These are phyloP conservation scores for Drusus annulatus DNA, from an alignment of 1,140 invertebrate genomes.

Conservation along the genomic window DNA sequence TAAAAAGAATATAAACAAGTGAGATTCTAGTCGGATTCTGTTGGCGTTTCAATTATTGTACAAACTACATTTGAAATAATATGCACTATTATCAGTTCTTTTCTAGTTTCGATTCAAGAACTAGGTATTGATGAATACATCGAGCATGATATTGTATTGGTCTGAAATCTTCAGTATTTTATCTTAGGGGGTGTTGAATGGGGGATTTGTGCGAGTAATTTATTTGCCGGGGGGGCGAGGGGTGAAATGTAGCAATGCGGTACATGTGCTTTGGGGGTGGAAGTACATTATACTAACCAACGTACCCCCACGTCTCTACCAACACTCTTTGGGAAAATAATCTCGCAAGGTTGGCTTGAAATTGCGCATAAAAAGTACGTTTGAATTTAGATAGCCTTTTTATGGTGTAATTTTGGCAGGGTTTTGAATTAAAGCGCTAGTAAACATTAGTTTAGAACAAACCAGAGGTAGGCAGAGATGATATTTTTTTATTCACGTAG, in stretches of 20 bases:
- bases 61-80: not conserved
- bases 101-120: not conserved
- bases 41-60: not conserved
- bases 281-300: too few species aligned
- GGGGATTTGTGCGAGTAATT: not conserved
- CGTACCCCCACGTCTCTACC: too few species aligned
- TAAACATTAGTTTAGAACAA: too few species aligned
- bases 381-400: too few species aligned
- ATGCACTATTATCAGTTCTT: not conserved
- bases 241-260: conserved; percentile 39
- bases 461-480: too few species aligned
- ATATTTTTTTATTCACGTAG: too few species aligned
- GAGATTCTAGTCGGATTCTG: not conserved
- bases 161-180: not conserved
- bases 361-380: too few species aligned
- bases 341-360: too few species aligned
- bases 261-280: conserved; percentile 8
- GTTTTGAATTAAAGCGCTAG: too few species aligned
- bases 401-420: too few species aligned
- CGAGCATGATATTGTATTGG: not conserved
- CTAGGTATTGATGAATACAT: not conserved
- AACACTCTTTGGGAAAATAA: too few species aligned
- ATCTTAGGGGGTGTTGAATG: not conserved
- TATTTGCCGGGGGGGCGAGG: not conserved
- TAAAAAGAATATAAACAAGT: not conserved